Evolutionary conservation across 2,113 vertebrate genomes (phyloP).

Genomic region (Tichodroma muraria): DNA sequence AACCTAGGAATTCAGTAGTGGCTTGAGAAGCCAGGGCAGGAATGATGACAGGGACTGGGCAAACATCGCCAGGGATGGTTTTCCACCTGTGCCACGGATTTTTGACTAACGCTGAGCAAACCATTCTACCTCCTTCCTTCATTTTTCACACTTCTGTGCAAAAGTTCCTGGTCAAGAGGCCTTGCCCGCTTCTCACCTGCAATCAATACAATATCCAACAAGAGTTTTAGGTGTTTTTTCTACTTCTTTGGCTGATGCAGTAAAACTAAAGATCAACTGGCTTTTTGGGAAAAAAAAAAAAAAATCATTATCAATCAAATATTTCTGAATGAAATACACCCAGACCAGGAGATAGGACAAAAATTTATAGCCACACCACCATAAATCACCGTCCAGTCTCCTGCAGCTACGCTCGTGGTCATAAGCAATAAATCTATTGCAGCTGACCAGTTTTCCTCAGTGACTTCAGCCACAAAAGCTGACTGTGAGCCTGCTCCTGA

Average conservation of each 20-base stretch:
- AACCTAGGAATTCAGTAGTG: background rate
- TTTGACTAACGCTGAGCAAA: background rate
- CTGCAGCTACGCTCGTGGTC: background rate
- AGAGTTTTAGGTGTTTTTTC: background rate
- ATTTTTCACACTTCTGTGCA: background rate
- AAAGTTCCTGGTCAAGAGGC: background rate
- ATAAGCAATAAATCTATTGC: background rate
- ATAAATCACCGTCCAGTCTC: background rate
- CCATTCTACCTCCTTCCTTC: background rate
- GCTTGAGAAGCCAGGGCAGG: background rate
- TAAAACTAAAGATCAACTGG: background rate
- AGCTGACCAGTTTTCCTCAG: background rate
- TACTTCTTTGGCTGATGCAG: background rate
- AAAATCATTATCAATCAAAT: background rate
- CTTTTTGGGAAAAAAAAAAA: background rate
- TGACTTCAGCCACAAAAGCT: background rate
- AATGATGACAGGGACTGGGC: background rate
- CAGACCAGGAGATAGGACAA: background rate
- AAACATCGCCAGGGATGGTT: background rate
- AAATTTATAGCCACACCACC: background rate
- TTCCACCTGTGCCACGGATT: background rate
- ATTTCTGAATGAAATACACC: background rate
- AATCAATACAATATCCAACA: background rate
- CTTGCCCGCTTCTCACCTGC: background rate
- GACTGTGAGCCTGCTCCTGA: background rate